Percentiles rank a stretch among this genome's conserved stretches.
These are phyloP conservation scores for Drosophila anomalata DNA, from an alignment of 2,888 invertebrate genomes.

Conservation along the genomic window DNA sequence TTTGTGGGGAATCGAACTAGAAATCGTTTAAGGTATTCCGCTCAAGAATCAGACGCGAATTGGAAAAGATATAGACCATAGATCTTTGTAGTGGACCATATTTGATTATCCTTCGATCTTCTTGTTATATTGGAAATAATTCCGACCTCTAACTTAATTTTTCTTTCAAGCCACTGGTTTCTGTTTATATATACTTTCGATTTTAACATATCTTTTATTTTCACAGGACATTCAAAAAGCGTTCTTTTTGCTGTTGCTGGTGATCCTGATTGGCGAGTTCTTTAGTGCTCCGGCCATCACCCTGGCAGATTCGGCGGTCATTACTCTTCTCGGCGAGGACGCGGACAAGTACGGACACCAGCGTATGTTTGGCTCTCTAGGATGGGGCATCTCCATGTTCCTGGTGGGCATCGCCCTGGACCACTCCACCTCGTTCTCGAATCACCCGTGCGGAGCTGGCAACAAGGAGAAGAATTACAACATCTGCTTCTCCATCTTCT, in stretches of 20 bases:
- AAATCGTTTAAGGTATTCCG: too few relatives aligned
- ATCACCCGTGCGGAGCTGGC: conserved; percentile 95
- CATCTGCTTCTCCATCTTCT: conserved; percentile 98
- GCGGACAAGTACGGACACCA: conserved; percentile 97
- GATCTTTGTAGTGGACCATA: too few relatives aligned
- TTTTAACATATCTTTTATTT: background rate
- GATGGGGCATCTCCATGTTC: conserved; percentile 99
- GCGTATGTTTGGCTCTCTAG: conserved; percentile 98
- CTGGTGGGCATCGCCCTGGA: conserved; percentile 96
- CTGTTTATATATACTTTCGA: too few relatives aligned
- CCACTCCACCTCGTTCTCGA: conserved; percentile 97
- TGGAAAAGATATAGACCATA: background rate
- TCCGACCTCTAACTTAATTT: too few relatives aligned
- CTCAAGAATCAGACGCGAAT: too few relatives aligned
- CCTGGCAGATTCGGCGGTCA: conserved; percentile 95
- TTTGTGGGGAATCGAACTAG: too few relatives aligned
- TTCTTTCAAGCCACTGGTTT: too few relatives aligned
- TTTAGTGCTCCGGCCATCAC: conserved; percentile 98
- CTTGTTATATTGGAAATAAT: background rate
- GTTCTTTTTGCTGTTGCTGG: conserved; percentile 95
- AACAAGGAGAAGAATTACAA: conserved; percentile 98
- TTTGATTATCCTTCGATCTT: too few relatives aligned
- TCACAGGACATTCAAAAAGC: conserved; percentile 94
- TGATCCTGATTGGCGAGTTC: conserved; percentile 98
- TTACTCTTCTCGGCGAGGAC: conserved; percentile 94